Evolutionary conservation across 2,113 vertebrate genomes (phyloP), one percentile per base, ranked within the genome.

Genomic region (Semicossyphus pulcher): DNA sequence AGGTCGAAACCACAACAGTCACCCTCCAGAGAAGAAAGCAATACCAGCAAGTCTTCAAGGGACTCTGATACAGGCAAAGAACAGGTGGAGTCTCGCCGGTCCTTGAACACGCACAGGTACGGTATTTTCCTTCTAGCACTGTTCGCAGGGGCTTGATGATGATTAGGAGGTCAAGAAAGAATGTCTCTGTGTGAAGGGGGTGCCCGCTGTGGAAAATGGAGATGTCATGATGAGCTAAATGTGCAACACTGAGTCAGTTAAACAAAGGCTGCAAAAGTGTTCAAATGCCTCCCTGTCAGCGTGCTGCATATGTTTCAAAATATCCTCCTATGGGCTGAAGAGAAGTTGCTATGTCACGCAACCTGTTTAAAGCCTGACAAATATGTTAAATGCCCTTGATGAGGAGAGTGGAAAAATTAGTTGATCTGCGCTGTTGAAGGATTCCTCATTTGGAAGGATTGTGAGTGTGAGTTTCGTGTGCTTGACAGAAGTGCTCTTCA

Each of bases 111-210:
- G 49, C 92, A 91, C 94, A 95, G 94, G 94, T 95, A 95, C 60
- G 92, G 93, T 94, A 94, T 95, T 88, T 83, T 89, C 91, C 91
- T 92, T 92, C 82, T 92, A 76, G 85, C 92, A 90, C 89, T 92
- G 85, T 92, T 91, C 89, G 88, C 90, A 88, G 89, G 90, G 91
- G 91, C 90, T 91, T 93, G 92, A 92, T 94, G 92, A 69, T 92
- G 85, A 84, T 92, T 90, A 91, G 65, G 86, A 91, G 83, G 75
- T 92, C 84, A 92, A 91, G 86, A 90, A 89, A 90, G 87, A 91
- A 87, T 93, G 83, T 92, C 86, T 72, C 83, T 79, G 21, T 89
- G 60, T 90, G 86, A 93, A 89, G 63, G 64, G 63, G 83, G 62
- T 93, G 56, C 81, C 91, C 78, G 72, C 87, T 83, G 79, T 86